Base-by-base conservation (phyloP, 92 coral and sea anemone genomes). In the Metridium senile region DNA sequence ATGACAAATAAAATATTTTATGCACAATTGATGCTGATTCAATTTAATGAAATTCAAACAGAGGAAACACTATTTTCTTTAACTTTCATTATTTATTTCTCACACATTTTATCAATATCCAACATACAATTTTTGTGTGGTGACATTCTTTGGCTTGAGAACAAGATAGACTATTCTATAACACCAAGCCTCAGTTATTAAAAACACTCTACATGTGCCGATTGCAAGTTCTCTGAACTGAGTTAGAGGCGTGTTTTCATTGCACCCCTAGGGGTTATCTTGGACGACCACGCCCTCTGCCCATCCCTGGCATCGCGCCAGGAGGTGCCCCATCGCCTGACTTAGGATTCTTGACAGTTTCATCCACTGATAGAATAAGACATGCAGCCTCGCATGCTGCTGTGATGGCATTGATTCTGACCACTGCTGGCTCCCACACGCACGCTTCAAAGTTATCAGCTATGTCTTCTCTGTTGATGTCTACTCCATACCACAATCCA, bases 401-500 rank as follows among this genome's bases (percentile, higher is more conserved):
- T 19, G 99, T 95, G 52, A 95, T 81, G 54, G 99, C 99, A 70
- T 95, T 95, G 70, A 93, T 95, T 79, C 90, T 88, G 9, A 95
- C 99, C 13, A 95, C 72, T n/a, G 99, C 89, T 39, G 99, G 99
- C 71, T 95, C 99, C 99, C 99, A 95, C 11, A 95, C 99, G 68
- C 97, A 95, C 0, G 99, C 95, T 58, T 92, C 99, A 71, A 93
- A 95, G 70, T 95, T 95, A 67, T 95, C 99, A 28, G 99, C 96
- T 29, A 95, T 92, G 74, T 95, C 99, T 85, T 95, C 99, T 49
- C 83, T 89, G 89, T 86, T 95, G 82, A 95, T 86, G 56, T 95
- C 99, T n/a, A 95, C 99, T 26, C 99, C 99, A 78, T 92, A 95
- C 99, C 99, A 95, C 89, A 66, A 77, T n/a, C 97, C 99, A 77